Evolutionary conservation across 2,888 invertebrate species (phyloP).

Genomic region (Halocaridina rubra): DNA sequence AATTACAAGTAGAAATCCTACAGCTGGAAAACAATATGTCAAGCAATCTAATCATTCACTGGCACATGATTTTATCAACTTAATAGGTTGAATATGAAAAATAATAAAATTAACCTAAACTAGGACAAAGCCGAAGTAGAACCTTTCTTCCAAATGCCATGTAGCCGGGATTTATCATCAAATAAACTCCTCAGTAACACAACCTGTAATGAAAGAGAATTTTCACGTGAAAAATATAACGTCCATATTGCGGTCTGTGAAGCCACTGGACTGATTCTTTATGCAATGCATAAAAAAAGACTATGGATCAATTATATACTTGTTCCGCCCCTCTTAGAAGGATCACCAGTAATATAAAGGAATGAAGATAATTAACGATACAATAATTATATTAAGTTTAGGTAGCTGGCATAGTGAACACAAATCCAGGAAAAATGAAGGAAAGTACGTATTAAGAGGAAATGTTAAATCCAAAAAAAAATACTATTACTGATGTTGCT

Average conservation of each 20-base stretch:
- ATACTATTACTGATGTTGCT: too few relatives aligned
- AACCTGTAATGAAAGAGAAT: conserved; percentile 74
- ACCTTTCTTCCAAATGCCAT: conserved; percentile 65
- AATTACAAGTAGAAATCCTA: too few relatives aligned
- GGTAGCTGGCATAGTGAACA: too few relatives aligned
- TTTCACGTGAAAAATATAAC: background rate
- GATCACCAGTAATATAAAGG: background rate
- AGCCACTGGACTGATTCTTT: background rate
- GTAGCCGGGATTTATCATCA: conserved; percentile 72
- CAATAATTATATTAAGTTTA: background rate
- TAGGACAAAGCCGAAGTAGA: conserved; percentile 40
- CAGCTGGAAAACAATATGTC: too few relatives aligned
- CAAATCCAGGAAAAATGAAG: too few relatives aligned
- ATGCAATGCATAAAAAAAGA: background rate
- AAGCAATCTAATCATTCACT: too few relatives aligned
- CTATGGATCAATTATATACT: background rate
- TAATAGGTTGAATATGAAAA: too few relatives aligned
- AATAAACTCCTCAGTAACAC: conserved; percentile 84
- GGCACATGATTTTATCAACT: too few relatives aligned
- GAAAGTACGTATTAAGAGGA: too few relatives aligned
- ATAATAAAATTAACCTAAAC: too few relatives aligned
- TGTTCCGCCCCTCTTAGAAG: background rate
- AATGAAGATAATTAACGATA: background rate
- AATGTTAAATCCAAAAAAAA: too few relatives aligned
- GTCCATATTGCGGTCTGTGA: background rate